Conservation (phyloP, 2,797 vertebrate species). For the Typhlichthys subterraneus region DNA sequence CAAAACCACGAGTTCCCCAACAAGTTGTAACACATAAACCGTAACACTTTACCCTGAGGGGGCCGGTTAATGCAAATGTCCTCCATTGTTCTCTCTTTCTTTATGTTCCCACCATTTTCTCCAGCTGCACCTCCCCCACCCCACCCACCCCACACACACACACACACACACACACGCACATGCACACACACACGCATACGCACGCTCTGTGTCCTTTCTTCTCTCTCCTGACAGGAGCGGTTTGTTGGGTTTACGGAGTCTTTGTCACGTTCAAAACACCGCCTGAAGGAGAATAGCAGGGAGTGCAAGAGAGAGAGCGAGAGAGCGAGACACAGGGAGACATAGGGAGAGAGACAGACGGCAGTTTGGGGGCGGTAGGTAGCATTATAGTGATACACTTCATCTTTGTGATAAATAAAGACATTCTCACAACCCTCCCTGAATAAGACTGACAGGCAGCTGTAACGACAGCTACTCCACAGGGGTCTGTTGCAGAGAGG, state of each 20-base stretch:
- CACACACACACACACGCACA: no score
- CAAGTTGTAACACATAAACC: conserved; percentile 69
- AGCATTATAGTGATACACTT: conserved; percentile 6
- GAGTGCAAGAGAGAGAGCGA: conserved; percentile 29
- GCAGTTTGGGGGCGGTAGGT: not conserved
- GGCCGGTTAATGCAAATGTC: not conserved
- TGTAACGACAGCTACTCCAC: conserved; percentile 36
- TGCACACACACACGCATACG: no score
- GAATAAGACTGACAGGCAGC: conserved; percentile 52
- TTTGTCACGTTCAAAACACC: conserved; percentile 36
- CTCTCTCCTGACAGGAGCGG: conserved; percentile 34
- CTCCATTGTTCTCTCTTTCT: conserved; percentile 28
- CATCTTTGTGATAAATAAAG: conserved; percentile 40
- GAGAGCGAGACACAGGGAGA: conserved; percentile 12
- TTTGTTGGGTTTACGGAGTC: conserved; percentile 48
- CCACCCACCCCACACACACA: no score
- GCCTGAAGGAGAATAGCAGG: conserved; percentile 50
- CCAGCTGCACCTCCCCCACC: no score
- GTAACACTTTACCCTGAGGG: conserved; percentile 47
- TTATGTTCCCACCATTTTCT: conserved; percentile 9
- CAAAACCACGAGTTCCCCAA: conserved; percentile 70
- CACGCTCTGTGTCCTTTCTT: no score
- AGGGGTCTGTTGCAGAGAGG: conserved; percentile 25
- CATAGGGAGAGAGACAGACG: not conserved
- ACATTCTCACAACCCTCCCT: conserved; percentile 21